Conservation (phyloP, 2,888 invertebrate species). For the Ophion obscuratus region DNA sequence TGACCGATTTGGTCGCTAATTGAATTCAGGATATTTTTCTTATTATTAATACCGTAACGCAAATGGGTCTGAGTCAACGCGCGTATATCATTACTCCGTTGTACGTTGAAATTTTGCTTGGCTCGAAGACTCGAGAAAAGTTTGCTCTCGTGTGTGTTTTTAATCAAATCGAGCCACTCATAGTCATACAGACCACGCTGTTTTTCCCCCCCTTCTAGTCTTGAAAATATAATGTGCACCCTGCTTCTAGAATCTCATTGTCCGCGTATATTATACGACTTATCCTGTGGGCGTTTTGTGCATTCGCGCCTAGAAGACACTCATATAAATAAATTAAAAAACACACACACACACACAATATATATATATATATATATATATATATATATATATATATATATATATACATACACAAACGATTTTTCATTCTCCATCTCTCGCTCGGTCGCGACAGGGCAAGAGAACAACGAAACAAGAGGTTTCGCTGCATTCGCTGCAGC, state of each 20-base stretch:
- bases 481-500: slow-evolving; percentile 9
- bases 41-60: neutral
- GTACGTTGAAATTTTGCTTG: slow-evolving; percentile 1
- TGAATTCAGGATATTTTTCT: neutral
- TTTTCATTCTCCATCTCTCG: neutral
- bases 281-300: slow-evolving; percentile 44
- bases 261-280: slow-evolving; percentile 41
- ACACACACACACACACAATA: neutral
- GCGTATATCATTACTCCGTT: slow-evolving; percentile 10
- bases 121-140: neutral
- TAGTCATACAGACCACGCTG: slow-evolving; percentile 19
- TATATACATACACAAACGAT: neutral
- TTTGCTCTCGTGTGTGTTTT: slow-evolving; percentile 31
- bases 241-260: slow-evolving; percentile 44
- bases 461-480: slow-evolving; percentile 21
- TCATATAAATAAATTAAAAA: neutral
- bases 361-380: neutral
- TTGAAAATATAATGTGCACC: slow-evolving; percentile 37
- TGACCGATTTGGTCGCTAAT: neutral
- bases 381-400: neutral
- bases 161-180: slow-evolving; percentile 42
- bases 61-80: neutral
- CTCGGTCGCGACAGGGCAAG: neutral
- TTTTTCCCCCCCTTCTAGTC: slow-evolving; percentile 8
- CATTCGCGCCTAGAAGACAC: slow-evolving; percentile 23